A percentile compares a stretch with the other conserved stretches of the same genome.
Evolutionary conservation across 1,140 invertebrate genomes (phyloP).

Genomic region (Polypedilum pembai): DNA sequence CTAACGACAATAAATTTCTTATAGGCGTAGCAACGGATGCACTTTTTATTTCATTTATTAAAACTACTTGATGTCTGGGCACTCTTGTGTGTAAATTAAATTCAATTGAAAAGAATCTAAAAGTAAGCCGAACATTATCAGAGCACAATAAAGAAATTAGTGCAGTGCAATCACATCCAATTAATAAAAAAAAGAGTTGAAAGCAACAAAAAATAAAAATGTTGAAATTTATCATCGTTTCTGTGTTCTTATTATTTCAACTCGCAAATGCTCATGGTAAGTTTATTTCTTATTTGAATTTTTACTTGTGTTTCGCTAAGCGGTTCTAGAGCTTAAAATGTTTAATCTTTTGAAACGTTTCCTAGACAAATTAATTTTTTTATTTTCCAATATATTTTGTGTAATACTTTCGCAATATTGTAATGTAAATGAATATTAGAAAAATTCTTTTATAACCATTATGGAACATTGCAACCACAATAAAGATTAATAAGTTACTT

Average conservation of each 20-base stretch:
- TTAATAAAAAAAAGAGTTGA: neutral
- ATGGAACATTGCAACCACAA: too few species aligned
- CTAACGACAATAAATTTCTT: neutral
- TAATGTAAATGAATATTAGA: too few species aligned
- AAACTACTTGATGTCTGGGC: neutral
- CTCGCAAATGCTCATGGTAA: neutral
- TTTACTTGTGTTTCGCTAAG: too few species aligned
- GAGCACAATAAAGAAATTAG: neutral
- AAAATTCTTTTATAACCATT: too few species aligned
- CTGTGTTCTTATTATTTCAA: neutral
- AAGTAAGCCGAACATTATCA: neutral
- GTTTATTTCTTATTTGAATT: neutral
- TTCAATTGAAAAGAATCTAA: neutral
- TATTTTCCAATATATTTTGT: neutral
- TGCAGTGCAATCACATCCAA: neutral
- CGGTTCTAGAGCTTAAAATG: neutral
- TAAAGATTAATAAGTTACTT: too few species aligned
- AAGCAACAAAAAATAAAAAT: neutral
- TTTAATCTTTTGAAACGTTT: neutral
- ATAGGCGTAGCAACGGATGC: neutral
- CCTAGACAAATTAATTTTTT: neutral
- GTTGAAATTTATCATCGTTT: slow-evolving; percentile 21
- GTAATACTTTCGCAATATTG: too few species aligned
- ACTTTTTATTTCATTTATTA: neutral
- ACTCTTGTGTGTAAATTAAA: slow-evolving; percentile 12